Conservation (phyloP, 2,888 invertebrate genomes). For the Trichogramma dendrolimi region DNA sequence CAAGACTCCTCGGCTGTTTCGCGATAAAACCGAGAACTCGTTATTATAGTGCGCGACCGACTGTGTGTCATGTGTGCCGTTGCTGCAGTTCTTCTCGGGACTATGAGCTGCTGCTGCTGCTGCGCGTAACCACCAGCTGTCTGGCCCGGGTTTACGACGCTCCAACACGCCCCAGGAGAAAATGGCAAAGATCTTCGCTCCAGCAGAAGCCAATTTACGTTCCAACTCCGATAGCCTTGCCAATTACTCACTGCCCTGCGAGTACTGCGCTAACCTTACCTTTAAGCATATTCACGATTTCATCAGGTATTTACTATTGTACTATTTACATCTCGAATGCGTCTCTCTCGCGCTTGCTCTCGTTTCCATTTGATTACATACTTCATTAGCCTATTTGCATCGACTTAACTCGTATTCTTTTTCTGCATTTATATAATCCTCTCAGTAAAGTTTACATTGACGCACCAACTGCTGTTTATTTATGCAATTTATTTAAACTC, state of each 20-base stretch:
- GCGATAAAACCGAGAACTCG: no score
- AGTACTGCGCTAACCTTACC: conserved; percentile 48
- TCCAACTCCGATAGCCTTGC: conserved; percentile 36
- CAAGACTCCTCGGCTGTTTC: no score
- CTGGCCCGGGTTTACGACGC: no score
- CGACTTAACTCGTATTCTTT: background rate
- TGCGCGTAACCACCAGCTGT: no score
- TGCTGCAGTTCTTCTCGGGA: no score
- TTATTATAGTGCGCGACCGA: no score
- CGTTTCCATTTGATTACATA: background rate
- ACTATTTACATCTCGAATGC: background rate
- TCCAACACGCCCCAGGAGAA: conserved; percentile 22
- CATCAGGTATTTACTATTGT: conserved; percentile 42
- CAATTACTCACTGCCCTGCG: conserved; percentile 41
- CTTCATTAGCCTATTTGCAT: background rate
- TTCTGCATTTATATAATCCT: conserved; percentile 1
- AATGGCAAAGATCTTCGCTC: conserved; percentile 45
- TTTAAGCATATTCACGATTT: conserved; percentile 49
- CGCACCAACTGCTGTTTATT: background rate
- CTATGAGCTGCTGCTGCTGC: no score
- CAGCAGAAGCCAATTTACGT: conserved; percentile 1
- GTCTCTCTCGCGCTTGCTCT: background rate
- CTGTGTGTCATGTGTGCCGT: no score
- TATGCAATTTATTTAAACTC: conserved; percentile 8
- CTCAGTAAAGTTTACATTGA: conserved; percentile 9